Percentiles rank a stretch among this genome's conserved stretches.
Conservation (phyloP, 1,140 invertebrate species). For the Lasaia peninsularis region DNA sequence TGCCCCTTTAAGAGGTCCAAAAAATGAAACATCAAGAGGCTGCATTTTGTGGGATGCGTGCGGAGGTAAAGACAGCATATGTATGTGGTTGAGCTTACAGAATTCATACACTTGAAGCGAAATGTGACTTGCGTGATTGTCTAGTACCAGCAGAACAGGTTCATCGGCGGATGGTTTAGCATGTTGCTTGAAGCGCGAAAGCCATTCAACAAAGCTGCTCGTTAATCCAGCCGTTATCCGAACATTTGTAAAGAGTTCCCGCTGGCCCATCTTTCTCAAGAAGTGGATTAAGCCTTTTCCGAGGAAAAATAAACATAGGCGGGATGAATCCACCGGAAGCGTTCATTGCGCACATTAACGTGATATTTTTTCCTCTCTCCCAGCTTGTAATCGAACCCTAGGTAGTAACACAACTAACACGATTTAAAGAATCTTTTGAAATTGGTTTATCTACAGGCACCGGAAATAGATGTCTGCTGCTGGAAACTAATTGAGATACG, state of each 20-base stretch:
- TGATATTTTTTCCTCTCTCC: neutral
- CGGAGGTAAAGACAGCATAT: neutral
- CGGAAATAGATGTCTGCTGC: too few relatives aligned
- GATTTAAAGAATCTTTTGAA: too few relatives aligned
- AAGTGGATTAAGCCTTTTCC: neutral
- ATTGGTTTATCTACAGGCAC: too few relatives aligned
- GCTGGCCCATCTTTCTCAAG: neutral
- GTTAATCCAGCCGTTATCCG: conserved; percentile 48
- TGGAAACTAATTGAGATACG: too few relatives aligned
- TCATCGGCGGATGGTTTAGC: conserved; percentile 36
- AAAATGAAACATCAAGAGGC: conserved; percentile 28
- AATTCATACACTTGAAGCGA: conserved; percentile 8
- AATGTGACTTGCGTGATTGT: conserved; percentile 55
- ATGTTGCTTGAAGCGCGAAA: conserved; percentile 55
- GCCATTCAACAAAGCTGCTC: conserved; percentile 47
- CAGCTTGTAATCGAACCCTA: neutral
- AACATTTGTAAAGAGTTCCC: conserved; percentile 31
- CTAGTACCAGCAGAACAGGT: conserved; percentile 40
- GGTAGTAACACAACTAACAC: too few relatives aligned
- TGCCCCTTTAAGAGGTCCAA: neutral
- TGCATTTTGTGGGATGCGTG: conserved; percentile 68
- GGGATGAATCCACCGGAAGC: neutral
- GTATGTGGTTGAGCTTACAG: neutral
- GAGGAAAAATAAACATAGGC: conserved; percentile 21
- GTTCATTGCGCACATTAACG: neutral